phyloP scores from a whole-genome alignment of 2,888 invertebrate genomes.

The Epinotia bilunana region DNA sequence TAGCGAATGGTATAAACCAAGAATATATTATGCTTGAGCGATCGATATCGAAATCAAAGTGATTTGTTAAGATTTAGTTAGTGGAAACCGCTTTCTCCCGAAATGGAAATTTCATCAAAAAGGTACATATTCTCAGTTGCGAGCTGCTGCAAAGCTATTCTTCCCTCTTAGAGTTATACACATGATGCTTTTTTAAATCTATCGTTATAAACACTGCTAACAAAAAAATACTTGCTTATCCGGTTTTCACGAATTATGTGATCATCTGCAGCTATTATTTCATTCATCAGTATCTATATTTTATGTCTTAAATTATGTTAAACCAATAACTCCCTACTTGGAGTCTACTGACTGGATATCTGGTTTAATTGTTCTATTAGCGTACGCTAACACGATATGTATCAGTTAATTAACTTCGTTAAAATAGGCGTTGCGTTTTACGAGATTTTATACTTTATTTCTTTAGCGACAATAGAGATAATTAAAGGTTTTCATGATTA shows the following conservation, averaged over 20 bases:
- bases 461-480: neutral
- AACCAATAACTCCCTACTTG: neutral
- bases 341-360: neutral
- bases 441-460: neutral
- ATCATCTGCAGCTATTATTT: neutral
- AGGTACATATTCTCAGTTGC: too few species aligned
- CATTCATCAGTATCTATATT: neutral
- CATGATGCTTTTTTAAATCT: neutral
- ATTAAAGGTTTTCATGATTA: neutral
- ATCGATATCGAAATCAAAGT: too few species aligned
- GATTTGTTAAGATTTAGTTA: too few species aligned
- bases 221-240: conserved; percentile 1
- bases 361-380: neutral
- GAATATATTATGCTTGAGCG: too few species aligned
- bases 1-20: too few species aligned
- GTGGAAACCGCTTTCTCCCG: too few species aligned
- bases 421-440: neutral
- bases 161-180: too few species aligned
- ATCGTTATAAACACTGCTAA: neutral
- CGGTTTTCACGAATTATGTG: conserved; percentile 3
- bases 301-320: neutral
- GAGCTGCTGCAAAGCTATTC: too few species aligned
- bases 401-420: conserved; percentile 11
- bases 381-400: conserved; percentile 15
- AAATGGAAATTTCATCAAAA: too few species aligned